phyloP scores from a whole-genome alignment of 2,888 invertebrate genomes.

The Drosophila melanosoma region DNA sequence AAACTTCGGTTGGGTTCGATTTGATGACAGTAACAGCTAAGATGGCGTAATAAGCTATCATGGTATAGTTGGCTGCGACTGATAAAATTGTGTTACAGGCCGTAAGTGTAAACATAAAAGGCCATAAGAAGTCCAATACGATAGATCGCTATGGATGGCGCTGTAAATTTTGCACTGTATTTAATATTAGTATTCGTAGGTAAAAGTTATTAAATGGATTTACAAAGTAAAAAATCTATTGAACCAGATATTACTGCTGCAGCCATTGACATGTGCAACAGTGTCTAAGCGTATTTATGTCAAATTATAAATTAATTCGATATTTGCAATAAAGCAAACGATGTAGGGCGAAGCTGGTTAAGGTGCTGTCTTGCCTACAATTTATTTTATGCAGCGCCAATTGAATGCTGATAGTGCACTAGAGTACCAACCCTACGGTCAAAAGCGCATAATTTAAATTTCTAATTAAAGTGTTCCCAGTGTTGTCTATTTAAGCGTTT shows the following conservation, averaged over 20 bases:
- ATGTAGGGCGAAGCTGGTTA: constrained; percentile 26
- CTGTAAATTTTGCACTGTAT: not conserved
- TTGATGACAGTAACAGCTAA: not conserved
- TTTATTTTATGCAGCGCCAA: constrained; percentile 74
- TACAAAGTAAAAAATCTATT: constrained; percentile 69
- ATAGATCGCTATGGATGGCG: too few species aligned
- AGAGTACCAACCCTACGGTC: constrained; percentile 19
- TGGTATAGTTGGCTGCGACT: not conserved
- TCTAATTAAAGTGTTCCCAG: constrained; percentile 76
- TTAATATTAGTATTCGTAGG: not conserved
- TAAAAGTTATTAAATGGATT: constrained; percentile 75
- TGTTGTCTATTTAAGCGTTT: constrained; percentile 54
- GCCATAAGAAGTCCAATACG: not conserved
- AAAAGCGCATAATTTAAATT: constrained; percentile 75
- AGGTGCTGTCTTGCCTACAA: constrained; percentile 51
- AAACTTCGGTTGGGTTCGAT: not conserved
- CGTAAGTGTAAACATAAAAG: not conserved
- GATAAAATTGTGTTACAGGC: not conserved
- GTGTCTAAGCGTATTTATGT: constrained; percentile 71
- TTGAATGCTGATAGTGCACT: constrained; percentile 52
- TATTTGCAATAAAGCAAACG: constrained; percentile 62
- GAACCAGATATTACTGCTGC: constrained; percentile 33
- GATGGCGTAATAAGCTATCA: not conserved
- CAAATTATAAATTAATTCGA: constrained; percentile 79
- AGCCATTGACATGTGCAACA: constrained; percentile 40